Percentiles rank a stretch among this genome's conserved stretches.
phyloP scores from a whole-genome alignment of 2,888 invertebrate genomes.

The Euclidia mi region DNA sequence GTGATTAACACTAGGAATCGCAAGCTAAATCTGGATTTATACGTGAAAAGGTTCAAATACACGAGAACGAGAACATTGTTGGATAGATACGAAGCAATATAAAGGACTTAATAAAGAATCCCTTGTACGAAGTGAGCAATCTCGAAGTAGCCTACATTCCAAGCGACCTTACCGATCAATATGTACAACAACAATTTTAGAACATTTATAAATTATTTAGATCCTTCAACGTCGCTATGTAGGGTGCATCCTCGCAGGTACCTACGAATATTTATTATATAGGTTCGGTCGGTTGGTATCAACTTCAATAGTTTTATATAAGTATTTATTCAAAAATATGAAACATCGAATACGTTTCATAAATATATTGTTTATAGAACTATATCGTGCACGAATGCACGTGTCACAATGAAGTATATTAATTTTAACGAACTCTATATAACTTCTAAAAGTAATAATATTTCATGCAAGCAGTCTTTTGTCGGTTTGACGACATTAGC shows the following conservation, averaged over 20 bases:
- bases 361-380: constrained; percentile 52
- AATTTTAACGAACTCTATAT: constrained; percentile 52
- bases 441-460: constrained; percentile 62
- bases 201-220: constrained; percentile 68
- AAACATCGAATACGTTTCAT: constrained; percentile 42
- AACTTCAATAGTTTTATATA: constrained; percentile 43
- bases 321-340: constrained; percentile 47
- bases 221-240: constrained; percentile 56
- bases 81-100: constrained; percentile 84
- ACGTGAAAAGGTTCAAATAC: constrained; percentile 77
- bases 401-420: constrained; percentile 43
- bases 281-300: constrained; percentile 50
- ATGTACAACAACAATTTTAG: constrained; percentile 82
- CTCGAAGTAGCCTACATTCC: constrained; percentile 82
- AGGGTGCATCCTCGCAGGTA: constrained; percentile 47
- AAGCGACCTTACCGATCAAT: constrained; percentile 83
- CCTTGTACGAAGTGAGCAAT: constrained; percentile 89
- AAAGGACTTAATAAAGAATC: constrained; percentile 87
- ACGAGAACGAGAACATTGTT: constrained; percentile 73
- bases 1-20: constrained; percentile 80
- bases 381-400: constrained; percentile 38
- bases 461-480: constrained; percentile 77
- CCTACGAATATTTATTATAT: constrained; percentile 38
- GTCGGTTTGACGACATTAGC: constrained; percentile 59
- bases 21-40: constrained; percentile 85